These are phyloP conservation scores for Petrophora chlorosata DNA, from an alignment of 2,888 invertebrate genomes.

Conservation along the genomic window DNA sequence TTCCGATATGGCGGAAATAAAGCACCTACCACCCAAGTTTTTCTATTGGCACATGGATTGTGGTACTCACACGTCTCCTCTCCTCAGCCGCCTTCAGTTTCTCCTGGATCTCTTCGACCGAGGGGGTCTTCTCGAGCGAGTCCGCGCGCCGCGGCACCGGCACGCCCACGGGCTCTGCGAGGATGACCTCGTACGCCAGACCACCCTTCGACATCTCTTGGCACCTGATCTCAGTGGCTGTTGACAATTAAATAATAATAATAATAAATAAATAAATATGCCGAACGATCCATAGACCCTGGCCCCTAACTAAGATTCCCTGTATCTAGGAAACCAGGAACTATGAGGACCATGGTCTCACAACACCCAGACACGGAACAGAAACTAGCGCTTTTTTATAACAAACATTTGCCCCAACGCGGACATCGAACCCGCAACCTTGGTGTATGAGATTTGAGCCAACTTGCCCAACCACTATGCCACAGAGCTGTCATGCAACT, in stretches of 20 bases:
- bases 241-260: slow-evolving; percentile 21
- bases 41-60: background rate
- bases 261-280: background rate
- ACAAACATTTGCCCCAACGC: too few relatives aligned
- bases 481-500: too few relatives aligned
- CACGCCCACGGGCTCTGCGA: slow-evolving; percentile 91
- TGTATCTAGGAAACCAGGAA: too few relatives aligned
- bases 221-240: slow-evolving; percentile 95
- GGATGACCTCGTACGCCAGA: slow-evolving; percentile 94
- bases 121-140: slow-evolving; percentile 88
- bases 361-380: too few relatives aligned
- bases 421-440: too few relatives aligned
- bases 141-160: slow-evolving; percentile 88
- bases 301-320: too few relatives aligned
- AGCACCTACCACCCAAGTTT: background rate
- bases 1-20: background rate
- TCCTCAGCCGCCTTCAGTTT: slow-evolving; percentile 97
- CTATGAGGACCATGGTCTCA: too few relatives aligned
- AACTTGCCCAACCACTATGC: too few relatives aligned
- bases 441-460: too few relatives aligned
- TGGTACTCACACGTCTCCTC: slow-evolving; percentile 90
- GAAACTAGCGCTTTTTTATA: too few relatives aligned
- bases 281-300: background rate
- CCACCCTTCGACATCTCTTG: slow-evolving; percentile 97
- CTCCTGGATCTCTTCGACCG: slow-evolving; percentile 94